Evolutionary conservation across 2,888 invertebrate genomes (phyloP).

Genomic region (Drosophila demipolita): DNA sequence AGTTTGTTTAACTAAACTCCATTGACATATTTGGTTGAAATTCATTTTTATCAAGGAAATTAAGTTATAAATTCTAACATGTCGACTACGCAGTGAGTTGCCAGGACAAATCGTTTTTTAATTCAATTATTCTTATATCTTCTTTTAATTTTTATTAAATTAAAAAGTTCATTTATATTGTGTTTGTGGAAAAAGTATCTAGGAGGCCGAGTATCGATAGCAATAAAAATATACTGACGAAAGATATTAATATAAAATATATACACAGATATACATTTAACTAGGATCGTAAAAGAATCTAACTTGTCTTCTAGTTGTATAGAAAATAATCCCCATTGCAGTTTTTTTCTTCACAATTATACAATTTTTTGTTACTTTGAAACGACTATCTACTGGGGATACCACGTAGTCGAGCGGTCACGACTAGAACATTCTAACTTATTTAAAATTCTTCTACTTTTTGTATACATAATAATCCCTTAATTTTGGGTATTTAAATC

Average conservation of each 20-base stretch:
- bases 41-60: conserved; percentile 6
- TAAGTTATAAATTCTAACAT: background rate
- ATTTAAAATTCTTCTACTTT: background rate
- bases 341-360: too few relatives aligned
- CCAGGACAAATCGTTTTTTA: background rate
- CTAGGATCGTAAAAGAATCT: background rate
- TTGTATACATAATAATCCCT: background rate
- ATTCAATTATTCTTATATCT: background rate
- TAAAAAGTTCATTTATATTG: background rate
- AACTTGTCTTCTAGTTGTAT: background rate
- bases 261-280: background rate
- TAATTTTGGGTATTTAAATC: conserved; percentile 8
- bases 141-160: background rate
- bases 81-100: background rate
- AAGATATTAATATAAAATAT: background rate
- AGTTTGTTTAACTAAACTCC: conserved; percentile 32
- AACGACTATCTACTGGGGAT: background rate
- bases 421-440: background rate
- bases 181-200: background rate
- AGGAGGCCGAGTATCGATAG: background rate
- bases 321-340: background rate
- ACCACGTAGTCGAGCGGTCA: background rate
- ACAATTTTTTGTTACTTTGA: too few relatives aligned
- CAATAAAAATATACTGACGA: too few relatives aligned
- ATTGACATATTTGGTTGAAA: conserved; percentile 50